phyloP scores from a whole-genome alignment of 2,113 vertebrate species.

The Spheniscus mendiculus region DNA sequence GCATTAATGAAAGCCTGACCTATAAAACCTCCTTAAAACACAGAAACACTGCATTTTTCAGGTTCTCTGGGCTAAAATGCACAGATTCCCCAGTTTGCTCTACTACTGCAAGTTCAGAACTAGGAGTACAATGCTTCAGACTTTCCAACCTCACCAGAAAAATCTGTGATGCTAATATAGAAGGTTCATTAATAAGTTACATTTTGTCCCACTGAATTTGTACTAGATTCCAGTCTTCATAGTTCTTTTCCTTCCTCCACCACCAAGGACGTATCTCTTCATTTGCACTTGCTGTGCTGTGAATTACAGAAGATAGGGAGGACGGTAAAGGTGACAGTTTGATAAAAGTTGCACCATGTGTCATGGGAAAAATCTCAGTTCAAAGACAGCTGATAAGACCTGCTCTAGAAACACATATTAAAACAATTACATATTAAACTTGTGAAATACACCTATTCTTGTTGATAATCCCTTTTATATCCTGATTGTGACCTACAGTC shows the following conservation, averaged over 20 bases:
- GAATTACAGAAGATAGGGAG: neutral
- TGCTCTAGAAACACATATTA: neutral
- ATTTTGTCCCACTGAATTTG: neutral
- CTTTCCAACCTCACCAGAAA: neutral
- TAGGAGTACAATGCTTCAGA: neutral
- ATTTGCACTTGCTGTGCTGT: neutral
- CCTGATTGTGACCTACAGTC: neutral
- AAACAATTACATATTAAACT: neutral
- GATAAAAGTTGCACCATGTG: neutral
- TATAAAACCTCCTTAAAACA: neutral
- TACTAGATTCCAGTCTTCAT: neutral
- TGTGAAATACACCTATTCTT: neutral
- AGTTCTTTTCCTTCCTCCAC: neutral
- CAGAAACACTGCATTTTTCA: neutral
- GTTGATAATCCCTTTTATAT: neutral
- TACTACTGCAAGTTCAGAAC: neutral
- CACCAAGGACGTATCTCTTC: neutral
- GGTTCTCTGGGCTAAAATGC: neutral
- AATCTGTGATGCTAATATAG: neutral
- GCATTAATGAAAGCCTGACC: slow-evolving; percentile 19
- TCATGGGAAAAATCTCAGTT: neutral
- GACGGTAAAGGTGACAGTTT: neutral
- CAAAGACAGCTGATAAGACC: neutral
- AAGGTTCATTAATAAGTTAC: neutral
- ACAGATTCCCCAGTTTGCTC: neutral